Evolutionary conservation across 1,140 invertebrate species (phyloP).

Genomic region (Lepidurus couesii): DNA sequence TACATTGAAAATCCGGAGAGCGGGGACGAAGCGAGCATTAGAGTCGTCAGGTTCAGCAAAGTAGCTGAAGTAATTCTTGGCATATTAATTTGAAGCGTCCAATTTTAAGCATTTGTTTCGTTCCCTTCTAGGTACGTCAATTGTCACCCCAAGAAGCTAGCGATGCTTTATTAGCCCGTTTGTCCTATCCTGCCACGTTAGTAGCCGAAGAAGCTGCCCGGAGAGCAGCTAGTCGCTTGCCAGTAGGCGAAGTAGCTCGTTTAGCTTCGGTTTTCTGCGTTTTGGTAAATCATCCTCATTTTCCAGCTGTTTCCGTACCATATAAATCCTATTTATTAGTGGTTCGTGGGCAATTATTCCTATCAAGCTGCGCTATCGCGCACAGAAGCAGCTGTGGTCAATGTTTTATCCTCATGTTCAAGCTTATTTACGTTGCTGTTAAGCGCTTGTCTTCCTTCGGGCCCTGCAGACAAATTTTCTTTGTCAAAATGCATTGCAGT

Average conservation of each 20-base stretch:
- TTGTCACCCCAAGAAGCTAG: slow-evolving; percentile 75
- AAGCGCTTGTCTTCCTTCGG: slow-evolving; percentile 72
- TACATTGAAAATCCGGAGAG: slow-evolving; percentile 65
- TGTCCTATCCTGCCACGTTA: slow-evolving; percentile 75
- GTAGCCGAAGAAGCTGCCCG: slow-evolving; percentile 62
- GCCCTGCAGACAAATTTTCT: slow-evolving; percentile 67
- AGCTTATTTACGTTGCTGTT: slow-evolving; percentile 76
- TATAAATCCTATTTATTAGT: slow-evolving; percentile 48
- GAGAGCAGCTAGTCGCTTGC: slow-evolving; percentile 61
- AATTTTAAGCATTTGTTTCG: neutral
- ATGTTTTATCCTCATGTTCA: slow-evolving; percentile 73
- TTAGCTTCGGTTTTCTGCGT: slow-evolving; percentile 70
- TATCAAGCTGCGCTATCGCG: slow-evolving; percentile 70
- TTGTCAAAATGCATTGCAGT: slow-evolving; percentile 74
- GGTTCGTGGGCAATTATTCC: slow-evolving; percentile 74
- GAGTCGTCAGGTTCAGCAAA: slow-evolving; percentile 74
- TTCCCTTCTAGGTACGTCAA: slow-evolving; percentile 54
- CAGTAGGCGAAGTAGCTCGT: slow-evolving; percentile 63
- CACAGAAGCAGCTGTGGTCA: slow-evolving; percentile 69
- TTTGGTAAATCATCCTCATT: slow-evolving; percentile 54
- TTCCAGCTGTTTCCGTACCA: neutral
- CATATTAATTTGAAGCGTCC: neutral
- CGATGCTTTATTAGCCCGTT: slow-evolving; percentile 70
- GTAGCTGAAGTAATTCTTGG: slow-evolving; percentile 61
- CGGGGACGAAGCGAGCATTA: slow-evolving; percentile 64